Evolutionary conservation across 2,888 invertebrate genomes (phyloP).

Genomic region (Sminthurides aquaticus): DNA sequence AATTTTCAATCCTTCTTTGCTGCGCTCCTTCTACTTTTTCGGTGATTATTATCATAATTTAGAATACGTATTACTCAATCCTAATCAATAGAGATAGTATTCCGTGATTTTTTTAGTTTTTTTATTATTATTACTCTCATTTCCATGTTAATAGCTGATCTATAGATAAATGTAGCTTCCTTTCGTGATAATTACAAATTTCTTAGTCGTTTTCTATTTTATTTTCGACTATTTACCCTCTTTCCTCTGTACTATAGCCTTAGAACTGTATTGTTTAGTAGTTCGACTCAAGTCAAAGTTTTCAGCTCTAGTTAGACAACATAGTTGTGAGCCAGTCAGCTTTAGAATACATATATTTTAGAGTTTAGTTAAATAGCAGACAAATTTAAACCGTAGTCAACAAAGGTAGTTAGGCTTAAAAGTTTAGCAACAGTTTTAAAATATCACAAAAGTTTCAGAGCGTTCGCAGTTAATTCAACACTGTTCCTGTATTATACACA

Average conservation of each 20-base stretch:
- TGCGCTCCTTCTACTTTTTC: slow-evolving; percentile 97
- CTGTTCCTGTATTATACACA: neutral
- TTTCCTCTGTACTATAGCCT: neutral
- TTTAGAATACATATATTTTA: too few relatives aligned
- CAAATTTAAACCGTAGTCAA: too few relatives aligned
- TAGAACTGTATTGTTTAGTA: neutral
- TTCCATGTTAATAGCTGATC: too few relatives aligned
- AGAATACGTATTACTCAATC: neutral
- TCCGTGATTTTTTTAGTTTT: neutral
- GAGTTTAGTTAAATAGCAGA: too few relatives aligned
- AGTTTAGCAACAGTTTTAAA: neutral
- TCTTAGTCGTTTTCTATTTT: neutral
- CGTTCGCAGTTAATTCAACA: neutral
- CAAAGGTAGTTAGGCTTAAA: neutral
- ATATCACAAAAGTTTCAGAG: neutral
- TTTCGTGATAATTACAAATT: too few relatives aligned
- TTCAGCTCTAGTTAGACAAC: too few relatives aligned
- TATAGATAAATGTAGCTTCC: neutral
- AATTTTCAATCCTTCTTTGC: slow-evolving; percentile 99
- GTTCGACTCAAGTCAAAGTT: neutral
- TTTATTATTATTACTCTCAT: neutral
- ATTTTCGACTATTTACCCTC: neutral
- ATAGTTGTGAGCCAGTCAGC: neutral
- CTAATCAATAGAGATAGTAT: neutral
- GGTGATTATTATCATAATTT: slow-evolving; percentile 58